Base-by-base conservation (phyloP, 1,140 invertebrate genomes). In the Acromyrmex echinatior region DNA sequence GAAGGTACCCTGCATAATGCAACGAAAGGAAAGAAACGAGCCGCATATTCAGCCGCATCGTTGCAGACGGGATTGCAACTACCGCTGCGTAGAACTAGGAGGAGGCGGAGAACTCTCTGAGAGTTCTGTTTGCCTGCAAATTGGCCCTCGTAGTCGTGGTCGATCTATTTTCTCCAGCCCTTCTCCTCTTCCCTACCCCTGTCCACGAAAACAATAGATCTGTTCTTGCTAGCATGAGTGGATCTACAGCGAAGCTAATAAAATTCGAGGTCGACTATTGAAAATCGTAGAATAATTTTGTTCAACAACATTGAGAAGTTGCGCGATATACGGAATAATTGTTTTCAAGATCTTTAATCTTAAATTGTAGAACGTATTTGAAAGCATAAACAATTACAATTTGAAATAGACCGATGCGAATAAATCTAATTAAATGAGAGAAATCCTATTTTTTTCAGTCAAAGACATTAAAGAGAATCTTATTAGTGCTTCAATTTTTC, bases 81-180 rank as follows among this genome's bases (percentile, higher is more conserved):
- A 21, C 18, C 39, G 56, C 58, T 31, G 80, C 56, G 28, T 60
- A 25, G 16, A 31, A 73, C 39, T 39, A 39, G 28, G 49, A 73
- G 53, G 12, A 58, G 53, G 53, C 63, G 31, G 80, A 79, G 80
- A 80, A 45, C 21, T 51, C 45, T 45, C 45, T 28, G 77, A 35
- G 68, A 35, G 68, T 39, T 81, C 78, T 56, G 80, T 60, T 82
- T 74, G 68, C 68, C 68, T 53, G 80, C 68, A 74, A 82, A 82
- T 82, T 62, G 68, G 39, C 70, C 56, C 18, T 56, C 56, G 12
- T 35, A 25, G 25, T 62, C 68, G 78, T 80, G 80, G 70, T 65
- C 31, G 49, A 65, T 82, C 68, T 82, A 74, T 82, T 82, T 82
- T 74, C 80, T 51, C 39, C 39, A 70, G 39, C n/a, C n/a, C 66